Evolutionary conservation across 2,797 vertebrate genomes (phyloP).

Genomic region (Sebastes reedi): DNA sequence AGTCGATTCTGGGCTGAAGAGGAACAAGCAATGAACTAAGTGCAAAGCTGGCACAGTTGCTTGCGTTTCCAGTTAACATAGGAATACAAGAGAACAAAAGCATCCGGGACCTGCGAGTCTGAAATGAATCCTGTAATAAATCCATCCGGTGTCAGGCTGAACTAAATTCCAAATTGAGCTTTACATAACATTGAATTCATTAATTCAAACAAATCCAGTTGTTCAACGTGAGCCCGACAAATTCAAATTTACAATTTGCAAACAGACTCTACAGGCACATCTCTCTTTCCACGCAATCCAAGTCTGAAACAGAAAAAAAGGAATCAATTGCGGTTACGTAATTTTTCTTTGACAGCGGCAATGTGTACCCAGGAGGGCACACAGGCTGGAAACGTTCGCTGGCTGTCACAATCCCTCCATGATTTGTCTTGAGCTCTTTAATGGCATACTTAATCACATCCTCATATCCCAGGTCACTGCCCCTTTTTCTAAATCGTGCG

Average conservation of each 20-base stretch:
- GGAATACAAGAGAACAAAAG: conserved; percentile 9
- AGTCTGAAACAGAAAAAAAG: conserved; percentile 12
- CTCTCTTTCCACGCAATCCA: neutral
- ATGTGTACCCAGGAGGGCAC: conserved; percentile 33
- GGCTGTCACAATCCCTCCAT: conserved; percentile 39
- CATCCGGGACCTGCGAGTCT: neutral
- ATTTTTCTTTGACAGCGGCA: conserved; percentile 45
- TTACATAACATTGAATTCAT: neutral
- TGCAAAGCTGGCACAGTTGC: conserved; percentile 28
- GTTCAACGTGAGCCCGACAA: neutral
- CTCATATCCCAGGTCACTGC: conserved; percentile 54
- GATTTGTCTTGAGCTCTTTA: conserved; percentile 60
- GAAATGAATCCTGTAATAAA: conserved; percentile 5
- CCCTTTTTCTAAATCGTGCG: conserved; percentile 52
- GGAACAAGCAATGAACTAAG: conserved; percentile 29
- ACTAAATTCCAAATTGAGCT: neutral
- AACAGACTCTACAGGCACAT: conserved; percentile 6
- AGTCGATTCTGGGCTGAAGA: neutral
- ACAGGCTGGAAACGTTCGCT: conserved; percentile 36
- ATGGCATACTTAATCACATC: conserved; percentile 62
- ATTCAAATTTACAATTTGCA: conserved; percentile 1
- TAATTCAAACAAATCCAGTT: conserved; percentile 1
- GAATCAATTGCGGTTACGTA: neutral
- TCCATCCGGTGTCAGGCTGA: neutral
- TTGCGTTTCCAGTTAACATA: conserved; percentile 14